Evolutionary conservation across 1,140 invertebrate species (phyloP).

Genomic region (Zaprionus kolodkinae): DNA sequence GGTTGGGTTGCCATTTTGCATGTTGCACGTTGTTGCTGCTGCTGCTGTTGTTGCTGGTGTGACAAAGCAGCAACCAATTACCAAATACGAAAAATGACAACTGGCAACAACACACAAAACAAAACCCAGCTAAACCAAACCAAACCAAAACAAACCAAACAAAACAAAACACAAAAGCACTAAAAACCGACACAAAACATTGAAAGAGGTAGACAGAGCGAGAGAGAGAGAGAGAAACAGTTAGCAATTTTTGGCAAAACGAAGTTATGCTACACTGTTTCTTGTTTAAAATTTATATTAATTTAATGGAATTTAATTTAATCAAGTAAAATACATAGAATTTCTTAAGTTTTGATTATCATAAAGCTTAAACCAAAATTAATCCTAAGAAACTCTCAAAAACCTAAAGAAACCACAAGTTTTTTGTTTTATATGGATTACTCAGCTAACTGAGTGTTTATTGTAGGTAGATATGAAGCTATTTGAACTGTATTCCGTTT

Average conservation of each 20-base stretch:
- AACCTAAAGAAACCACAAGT: too few species aligned
- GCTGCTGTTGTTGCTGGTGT: slow-evolving; percentile 50
- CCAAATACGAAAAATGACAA: slow-evolving; percentile 81
- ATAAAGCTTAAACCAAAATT: neutral
- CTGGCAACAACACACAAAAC: slow-evolving; percentile 61
- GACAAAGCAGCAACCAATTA: slow-evolving; percentile 81
- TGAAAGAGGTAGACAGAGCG: neutral
- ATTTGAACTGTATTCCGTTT: too few species aligned
- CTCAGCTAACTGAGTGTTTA: too few species aligned
- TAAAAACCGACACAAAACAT: slow-evolving; percentile 29
- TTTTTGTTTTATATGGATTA: too few species aligned
- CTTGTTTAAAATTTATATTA: neutral
- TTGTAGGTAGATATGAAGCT: too few species aligned
- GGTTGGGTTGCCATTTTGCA: slow-evolving; percentile 69
- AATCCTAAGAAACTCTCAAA: neutral
- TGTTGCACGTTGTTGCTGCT: slow-evolving; percentile 60
- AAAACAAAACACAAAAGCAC: slow-evolving; percentile 25
- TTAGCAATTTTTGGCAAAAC: neutral
- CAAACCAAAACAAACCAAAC: slow-evolving; percentile 28
- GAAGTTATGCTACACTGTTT: neutral
- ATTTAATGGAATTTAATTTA: neutral
- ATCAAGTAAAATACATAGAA: neutral
- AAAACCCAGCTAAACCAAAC: slow-evolving; percentile 29
- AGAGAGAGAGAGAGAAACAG: slow-evolving; percentile 7
- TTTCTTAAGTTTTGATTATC: neutral